Evolutionary conservation across 2,113 vertebrate genomes (phyloP).

Genomic region (Phyllopteryx taeniolatus): DNA sequence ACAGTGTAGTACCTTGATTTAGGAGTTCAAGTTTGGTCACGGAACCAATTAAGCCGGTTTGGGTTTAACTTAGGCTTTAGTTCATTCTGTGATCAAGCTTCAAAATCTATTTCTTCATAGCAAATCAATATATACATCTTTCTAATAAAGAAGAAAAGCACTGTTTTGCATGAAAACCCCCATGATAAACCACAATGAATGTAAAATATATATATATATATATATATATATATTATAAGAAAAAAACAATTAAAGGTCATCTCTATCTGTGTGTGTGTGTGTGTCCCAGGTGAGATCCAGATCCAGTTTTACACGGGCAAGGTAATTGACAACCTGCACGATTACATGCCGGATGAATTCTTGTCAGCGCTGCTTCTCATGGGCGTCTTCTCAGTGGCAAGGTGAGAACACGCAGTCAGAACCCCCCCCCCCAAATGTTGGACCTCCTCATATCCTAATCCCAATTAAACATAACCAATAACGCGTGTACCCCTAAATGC

Average conservation of each 20-base stretch:
- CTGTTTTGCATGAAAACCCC: no score
- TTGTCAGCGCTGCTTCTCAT: conserved; percentile 65
- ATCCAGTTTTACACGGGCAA: conserved; percentile 76
- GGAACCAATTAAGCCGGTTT: no score
- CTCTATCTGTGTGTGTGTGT: not conserved
- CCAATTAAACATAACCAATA: not conserved
- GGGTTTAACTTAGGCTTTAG: no score
- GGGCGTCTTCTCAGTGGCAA: conserved; percentile 70
- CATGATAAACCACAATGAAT: no score
- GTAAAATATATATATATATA: no score
- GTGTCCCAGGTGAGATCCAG: conserved; percentile 64
- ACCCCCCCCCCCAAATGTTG: not conserved
- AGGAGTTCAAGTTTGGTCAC: not conserved
- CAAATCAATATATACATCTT: no score
- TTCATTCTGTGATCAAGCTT: no score
- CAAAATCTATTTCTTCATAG: no score
- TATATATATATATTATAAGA: no score
- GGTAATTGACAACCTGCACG: conserved; percentile 79
- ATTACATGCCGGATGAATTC: conserved; percentile 64
- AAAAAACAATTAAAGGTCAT: no score
- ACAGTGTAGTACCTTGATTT: not conserved
- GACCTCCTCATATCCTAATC: not conserved
- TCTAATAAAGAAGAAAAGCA: no score
- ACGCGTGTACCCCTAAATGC: no score
- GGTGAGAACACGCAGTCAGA: conserved; percentile 55